Evolutionary conservation across 37 sponge, comb jelly and placozoan genomes (phyloP), one percentile per base, ranked within the genome.

Genomic region (Bolinopsis microptera): DNA sequence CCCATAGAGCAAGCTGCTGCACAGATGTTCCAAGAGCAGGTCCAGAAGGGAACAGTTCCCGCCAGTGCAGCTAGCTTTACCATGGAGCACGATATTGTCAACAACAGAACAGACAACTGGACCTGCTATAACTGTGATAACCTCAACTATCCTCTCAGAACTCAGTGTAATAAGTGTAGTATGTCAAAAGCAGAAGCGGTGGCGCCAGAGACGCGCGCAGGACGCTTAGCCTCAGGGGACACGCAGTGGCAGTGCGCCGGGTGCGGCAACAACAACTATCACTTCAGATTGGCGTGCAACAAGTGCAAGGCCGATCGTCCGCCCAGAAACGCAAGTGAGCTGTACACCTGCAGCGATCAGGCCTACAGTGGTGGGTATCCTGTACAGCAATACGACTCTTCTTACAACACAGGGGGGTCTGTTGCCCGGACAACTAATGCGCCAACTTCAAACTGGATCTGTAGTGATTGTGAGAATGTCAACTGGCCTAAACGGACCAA

Each of bases 91-190:
- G 90, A 86, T 0, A 35, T 39, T 25, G 90, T 86, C 2, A 39
- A 40, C 41, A 86, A 86, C 90, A 86, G 35, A 48, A 41, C 90
- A 1, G 90, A 86, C 5, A 86, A 86, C 61, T 86, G 90, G 90
- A 86, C 36, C 1, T 86, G 90, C 39, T 13, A 40, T 21, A 86
- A 86, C 90, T 86, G 90, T 86, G 90, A 86, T 40, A 86, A 86
- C 48, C 61, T 86, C 0, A 86, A 86, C 90, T 86, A 41, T 48
- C 90, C 90, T 35, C 61, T 86, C 41, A 2, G 90, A 24, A 86
- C 90, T 1, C 90, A 86, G 0, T 86, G 90, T 23, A 86, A 86
- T 48, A 86, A 86, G 90, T 86, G 90, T 26, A 86, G 61, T 27
- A 86, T 86, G 90, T 33, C 61, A 5, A 86, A 86, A 39, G 90